These are phyloP conservation scores for Folsomia manolachei DNA, from an alignment of 2,888 invertebrate genomes.

Conservation along the genomic window DNA sequence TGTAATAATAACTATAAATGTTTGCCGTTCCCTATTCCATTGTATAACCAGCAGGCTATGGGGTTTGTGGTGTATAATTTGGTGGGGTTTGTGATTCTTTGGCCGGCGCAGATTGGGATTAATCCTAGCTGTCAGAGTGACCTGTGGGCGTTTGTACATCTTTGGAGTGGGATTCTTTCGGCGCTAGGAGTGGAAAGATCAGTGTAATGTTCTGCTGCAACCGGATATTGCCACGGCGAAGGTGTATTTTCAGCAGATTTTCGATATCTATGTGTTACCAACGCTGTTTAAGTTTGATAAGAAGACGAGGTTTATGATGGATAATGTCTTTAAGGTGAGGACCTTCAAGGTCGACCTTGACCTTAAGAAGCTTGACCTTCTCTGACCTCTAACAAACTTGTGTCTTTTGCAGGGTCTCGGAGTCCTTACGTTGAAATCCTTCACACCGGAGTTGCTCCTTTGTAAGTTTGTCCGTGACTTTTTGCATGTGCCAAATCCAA, in stretches of 20 bases:
- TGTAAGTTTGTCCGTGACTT: not conserved
- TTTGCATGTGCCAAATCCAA: not conserved
- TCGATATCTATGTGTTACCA: not conserved
- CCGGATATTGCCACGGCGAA: not conserved
- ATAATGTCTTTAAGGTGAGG: slow-evolving; percentile 6
- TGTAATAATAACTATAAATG: not conserved
- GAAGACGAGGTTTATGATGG: not conserved
- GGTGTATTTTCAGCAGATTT: not conserved
- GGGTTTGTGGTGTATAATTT: not conserved
- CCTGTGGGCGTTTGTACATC: not conserved
- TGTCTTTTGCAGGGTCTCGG: not conserved
- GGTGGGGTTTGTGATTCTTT: not conserved
- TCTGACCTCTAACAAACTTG: no score
- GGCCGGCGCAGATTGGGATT: not conserved
- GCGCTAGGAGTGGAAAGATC: not conserved
- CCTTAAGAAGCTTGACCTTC: no score
- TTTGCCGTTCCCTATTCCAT: not conserved
- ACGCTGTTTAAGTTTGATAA: not conserved
- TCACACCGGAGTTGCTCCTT: not conserved
- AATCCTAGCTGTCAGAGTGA: not conserved
- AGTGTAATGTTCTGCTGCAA: not conserved
- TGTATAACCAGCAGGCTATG: not conserved
- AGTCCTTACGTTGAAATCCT: not conserved
- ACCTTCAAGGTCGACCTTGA: no score
- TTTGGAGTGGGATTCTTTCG: not conserved